These are phyloP conservation scores for Plagiodera versicolora DNA, from an alignment of 2,888 invertebrate genomes.

Conservation along the genomic window DNA sequence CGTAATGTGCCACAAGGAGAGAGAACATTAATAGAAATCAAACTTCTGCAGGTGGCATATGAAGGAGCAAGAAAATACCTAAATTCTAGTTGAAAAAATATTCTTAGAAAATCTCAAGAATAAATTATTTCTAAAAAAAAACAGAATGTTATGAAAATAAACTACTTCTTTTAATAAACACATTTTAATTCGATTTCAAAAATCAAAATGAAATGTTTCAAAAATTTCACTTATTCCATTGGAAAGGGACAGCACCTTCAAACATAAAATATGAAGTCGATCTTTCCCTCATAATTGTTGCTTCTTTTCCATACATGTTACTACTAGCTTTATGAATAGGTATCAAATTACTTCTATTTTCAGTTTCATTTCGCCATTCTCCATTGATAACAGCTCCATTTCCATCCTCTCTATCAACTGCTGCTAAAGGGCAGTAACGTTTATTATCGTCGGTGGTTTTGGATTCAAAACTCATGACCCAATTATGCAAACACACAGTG, in stretches of 20 bases:
- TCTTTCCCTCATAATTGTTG: constrained; percentile 8
- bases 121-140: too few species aligned
- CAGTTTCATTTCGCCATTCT: constrained; percentile 7
- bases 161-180: background rate
- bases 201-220: background rate
- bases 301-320: constrained; percentile 11
- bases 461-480: background rate
- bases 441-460: background rate
- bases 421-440: constrained; percentile 5
- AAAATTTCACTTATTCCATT: constrained; percentile 9
- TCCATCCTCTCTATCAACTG: constrained; percentile 12
- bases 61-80: background rate
- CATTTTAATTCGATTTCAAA: background rate
- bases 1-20: constrained; percentile 2
- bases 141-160: background rate
- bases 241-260: constrained; percentile 11
- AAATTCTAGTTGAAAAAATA: background rate
- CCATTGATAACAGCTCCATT: background rate
- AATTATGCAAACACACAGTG: constrained; percentile 14
- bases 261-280: constrained; percentile 5
- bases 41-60: background rate
- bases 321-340: background rate
- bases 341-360: background rate
- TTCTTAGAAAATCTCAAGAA: too few species aligned
- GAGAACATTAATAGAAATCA: constrained; percentile 6